Conservation (phyloP, 1,140 invertebrate genomes). For the Aphidius gifuensis region DNA sequence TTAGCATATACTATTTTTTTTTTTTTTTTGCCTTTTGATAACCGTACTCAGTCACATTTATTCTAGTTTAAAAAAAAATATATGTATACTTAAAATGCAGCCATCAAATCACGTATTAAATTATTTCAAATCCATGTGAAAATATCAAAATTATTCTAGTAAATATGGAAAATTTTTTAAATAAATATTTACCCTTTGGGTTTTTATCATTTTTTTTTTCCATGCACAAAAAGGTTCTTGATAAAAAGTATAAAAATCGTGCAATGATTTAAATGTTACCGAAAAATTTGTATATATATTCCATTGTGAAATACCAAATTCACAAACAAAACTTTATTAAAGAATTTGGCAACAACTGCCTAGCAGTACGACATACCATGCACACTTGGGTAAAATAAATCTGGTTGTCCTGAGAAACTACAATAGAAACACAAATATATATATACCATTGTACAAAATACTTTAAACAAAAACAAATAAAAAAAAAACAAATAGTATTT, state of each 20-base stretch:
- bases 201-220: conserved; percentile 21
- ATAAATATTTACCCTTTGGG: not conserved
- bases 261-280: no score
- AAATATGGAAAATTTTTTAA: no score
- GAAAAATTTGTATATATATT: no score
- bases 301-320: not conserved
- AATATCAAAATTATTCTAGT: no score
- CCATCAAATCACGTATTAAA: no score
- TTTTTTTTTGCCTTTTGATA: conserved; percentile 7
- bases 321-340: conserved; percentile 33
- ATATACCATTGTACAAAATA: not conserved
- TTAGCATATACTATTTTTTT: not conserved
- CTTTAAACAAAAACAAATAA: conserved; percentile 18
- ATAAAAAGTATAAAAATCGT: no score
- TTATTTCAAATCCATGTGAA: no score
- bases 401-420: conserved; percentile 19
- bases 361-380: not conserved
- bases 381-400: conserved; percentile 26
- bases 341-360: conserved; percentile 25
- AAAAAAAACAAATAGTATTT: conserved; percentile 1
- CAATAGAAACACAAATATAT: not conserved
- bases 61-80: no score
- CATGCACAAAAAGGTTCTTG: no score
- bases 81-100: no score
- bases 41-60: not conserved